phyloP scores from a whole-genome alignment of 2,797 vertebrate species.

The Poecile montanus region DNA sequence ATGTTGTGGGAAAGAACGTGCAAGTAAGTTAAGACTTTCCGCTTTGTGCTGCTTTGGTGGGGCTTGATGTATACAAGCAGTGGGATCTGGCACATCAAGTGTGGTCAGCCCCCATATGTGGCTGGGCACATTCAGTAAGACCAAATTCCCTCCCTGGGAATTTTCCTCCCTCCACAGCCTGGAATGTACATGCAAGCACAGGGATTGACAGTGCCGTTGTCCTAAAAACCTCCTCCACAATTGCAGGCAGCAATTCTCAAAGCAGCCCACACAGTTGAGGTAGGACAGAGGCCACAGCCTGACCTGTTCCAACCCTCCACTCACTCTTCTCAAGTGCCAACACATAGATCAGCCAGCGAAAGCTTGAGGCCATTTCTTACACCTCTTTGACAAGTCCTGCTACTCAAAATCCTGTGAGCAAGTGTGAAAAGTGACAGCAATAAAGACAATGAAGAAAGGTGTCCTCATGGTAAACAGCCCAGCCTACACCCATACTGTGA shows the following conservation, averaged over 20 bases:
- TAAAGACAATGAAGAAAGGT: not conserved
- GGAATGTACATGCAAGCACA: not conserved
- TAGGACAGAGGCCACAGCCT: not conserved
- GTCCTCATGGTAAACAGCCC: rapidly evolving
- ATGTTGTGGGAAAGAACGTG: not conserved
- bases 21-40: not conserved
- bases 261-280: not conserved
- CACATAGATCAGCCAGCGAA: not conserved
- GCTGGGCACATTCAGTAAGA: not conserved
- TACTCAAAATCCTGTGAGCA: rapidly evolving
- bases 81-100: not conserved
- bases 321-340: not conserved
- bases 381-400: not conserved
- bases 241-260: not conserved
- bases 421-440: not conserved
- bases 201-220: not conserved
- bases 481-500: not conserved
- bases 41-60: not conserved
- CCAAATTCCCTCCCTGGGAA: not conserved
- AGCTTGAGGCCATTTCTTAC: not conserved
- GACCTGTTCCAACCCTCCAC: not conserved
- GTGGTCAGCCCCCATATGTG: not conserved
- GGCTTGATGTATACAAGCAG: not conserved
- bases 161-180: not conserved
- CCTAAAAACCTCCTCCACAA: not conserved